Evolutionary conservation across 2,888 invertebrate genomes (phyloP).

Genomic region (Coenonympha glycerion): DNA sequence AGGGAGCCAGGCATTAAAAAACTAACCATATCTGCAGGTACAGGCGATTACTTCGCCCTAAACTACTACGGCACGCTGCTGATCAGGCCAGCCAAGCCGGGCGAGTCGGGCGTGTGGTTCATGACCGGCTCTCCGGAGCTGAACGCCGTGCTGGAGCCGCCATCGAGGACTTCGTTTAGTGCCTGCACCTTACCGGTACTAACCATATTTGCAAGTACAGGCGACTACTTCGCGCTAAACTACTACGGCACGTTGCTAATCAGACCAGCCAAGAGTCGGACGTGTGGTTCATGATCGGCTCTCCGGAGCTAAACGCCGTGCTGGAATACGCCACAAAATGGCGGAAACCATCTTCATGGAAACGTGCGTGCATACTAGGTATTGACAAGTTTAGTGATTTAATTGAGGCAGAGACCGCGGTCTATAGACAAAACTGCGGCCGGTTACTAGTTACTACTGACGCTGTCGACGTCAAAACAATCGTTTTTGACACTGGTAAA

Average conservation of each 20-base stretch:
- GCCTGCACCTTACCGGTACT: constrained; percentile 24
- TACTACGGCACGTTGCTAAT: constrained; percentile 73
- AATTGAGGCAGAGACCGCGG: too few relatives aligned
- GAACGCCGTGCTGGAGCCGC: constrained; percentile 8
- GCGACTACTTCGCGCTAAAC: constrained; percentile 79
- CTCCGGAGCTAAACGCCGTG: constrained; percentile 11
- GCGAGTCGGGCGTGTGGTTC: constrained; percentile 18
- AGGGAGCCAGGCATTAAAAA: too few relatives aligned
- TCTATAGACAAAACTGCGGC: too few relatives aligned
- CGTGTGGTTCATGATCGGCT: constrained; percentile 13
- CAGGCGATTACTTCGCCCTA: constrained; percentile 78
- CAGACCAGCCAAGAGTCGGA: constrained; percentile 27
- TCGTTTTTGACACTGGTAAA: too few relatives aligned
- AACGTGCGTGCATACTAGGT: too few relatives aligned
- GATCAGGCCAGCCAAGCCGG: constrained; percentile 36
- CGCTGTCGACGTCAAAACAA: too few relatives aligned
- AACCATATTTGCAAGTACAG: constrained; percentile 44
- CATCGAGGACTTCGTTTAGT: constrained; percentile 14
- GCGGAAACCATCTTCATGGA: too few relatives aligned
- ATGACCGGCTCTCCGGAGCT: constrained; percentile 14
- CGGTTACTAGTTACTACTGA: too few relatives aligned
- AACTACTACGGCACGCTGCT: constrained; percentile 77
- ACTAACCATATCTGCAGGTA: constrained; percentile 27
- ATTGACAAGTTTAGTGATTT: too few relatives aligned
- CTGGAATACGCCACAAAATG: constrained; percentile 15